These are phyloP conservation scores for Prinia subflava DNA, from an alignment of 2,113 vertebrate genomes.

Conservation along the genomic window DNA sequence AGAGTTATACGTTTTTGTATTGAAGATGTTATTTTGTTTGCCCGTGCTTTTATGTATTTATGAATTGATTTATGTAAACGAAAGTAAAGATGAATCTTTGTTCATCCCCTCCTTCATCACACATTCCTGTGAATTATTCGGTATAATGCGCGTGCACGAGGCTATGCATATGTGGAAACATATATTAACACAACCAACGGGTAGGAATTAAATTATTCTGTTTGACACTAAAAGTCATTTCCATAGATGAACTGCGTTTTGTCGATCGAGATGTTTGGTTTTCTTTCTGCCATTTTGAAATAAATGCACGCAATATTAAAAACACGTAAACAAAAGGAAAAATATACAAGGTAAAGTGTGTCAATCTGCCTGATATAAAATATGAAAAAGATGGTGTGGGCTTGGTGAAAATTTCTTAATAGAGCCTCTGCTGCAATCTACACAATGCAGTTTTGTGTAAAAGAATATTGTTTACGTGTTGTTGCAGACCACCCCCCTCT, in stretches of 20 bases:
- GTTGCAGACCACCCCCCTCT: not conserved
- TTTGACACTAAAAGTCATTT: not conserved
- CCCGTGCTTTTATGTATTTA: not conserved
- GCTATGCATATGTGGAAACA: not conserved
- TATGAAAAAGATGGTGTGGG: not conserved
- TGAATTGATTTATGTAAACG: conserved; percentile 35
- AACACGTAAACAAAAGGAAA: not conserved
- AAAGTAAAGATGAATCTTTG: conserved; percentile 29
- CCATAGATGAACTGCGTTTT: not conserved
- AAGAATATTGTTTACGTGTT: not conserved
- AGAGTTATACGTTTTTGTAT: conserved; percentile 3
- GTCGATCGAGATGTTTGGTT: fast-evolving
- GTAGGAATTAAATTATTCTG: not conserved
- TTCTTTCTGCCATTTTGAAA: conserved; percentile 24
- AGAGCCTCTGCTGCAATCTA: not conserved
- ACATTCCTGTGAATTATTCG: conserved; percentile 1
- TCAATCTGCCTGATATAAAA: not conserved
- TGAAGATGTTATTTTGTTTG: conserved; percentile 26
- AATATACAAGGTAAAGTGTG: not conserved
- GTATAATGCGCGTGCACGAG: not conserved
- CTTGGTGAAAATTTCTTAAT: not conserved
- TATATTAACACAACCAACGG: not conserved
- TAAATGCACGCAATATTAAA: not conserved
- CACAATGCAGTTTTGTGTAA: not conserved
- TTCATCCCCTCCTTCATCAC: not conserved